These are phyloP conservation scores for Accipiter cooperii DNA, from an alignment of 2,113 vertebrate species.

Conservation along the genomic window DNA sequence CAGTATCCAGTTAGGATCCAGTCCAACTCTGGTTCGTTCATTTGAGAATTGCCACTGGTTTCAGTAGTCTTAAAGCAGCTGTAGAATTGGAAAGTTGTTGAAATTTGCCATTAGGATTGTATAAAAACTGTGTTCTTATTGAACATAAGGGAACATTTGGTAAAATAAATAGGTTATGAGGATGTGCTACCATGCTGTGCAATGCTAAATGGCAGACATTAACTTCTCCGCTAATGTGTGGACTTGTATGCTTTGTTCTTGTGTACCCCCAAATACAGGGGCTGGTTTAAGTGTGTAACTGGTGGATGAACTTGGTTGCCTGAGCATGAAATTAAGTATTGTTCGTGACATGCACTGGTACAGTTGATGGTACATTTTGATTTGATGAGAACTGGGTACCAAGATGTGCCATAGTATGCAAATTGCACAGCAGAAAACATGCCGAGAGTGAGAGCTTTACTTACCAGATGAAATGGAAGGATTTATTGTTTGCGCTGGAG, in stretches of 20 bases:
- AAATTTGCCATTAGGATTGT: background rate
- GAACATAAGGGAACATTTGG: background rate
- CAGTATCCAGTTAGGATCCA: background rate
- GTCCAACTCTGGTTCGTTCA: rapidly evolving
- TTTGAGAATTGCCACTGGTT: background rate
- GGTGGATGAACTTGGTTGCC: background rate
- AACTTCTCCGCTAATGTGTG: background rate
- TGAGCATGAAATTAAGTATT: background rate
- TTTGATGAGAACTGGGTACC: background rate
- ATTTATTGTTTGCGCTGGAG: background rate
- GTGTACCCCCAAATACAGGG: background rate
- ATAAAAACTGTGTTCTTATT: background rate
- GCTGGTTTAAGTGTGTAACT: background rate
- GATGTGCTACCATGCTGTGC: background rate
- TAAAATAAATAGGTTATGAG: background rate
- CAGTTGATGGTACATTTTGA: background rate
- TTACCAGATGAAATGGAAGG: background rate
- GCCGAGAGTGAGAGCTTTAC: background rate
- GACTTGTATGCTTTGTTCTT: background rate
- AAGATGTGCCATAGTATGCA: background rate
- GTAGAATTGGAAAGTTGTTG: background rate
- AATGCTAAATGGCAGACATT: background rate
- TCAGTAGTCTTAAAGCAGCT: background rate
- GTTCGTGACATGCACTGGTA: background rate
- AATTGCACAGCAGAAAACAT: background rate